Evolutionary conservation across 2,113 vertebrate genomes (phyloP).

Genomic region (Marmota flaviventris): DNA sequence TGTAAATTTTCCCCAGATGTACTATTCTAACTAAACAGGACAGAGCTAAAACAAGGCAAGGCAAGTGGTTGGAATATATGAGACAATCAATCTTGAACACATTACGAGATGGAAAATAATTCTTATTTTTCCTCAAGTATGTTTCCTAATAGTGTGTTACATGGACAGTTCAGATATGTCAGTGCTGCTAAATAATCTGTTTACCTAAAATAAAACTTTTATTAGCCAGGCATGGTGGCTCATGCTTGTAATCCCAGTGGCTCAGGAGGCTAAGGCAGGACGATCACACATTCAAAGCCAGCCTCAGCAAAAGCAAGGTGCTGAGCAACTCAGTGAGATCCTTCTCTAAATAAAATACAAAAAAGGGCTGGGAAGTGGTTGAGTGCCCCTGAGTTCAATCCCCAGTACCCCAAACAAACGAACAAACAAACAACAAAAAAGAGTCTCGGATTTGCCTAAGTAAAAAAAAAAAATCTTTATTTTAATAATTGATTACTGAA

Average conservation of each 20-base stretch:
- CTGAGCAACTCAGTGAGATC: no score
- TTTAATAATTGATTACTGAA: slow-evolving; percentile 14
- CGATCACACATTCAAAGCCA: no score
- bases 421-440: neutral
- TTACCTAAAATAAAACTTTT: slow-evolving; percentile 1
- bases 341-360: no score
- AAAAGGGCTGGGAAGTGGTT: no score
- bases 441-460: neutral
- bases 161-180: neutral
- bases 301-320: no score
- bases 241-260: no score
- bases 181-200: slow-evolving; percentile 5
- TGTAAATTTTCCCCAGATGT: neutral
- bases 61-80: neutral
- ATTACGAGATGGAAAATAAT: slow-evolving; percentile 22
- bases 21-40: neutral
- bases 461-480: neutral
- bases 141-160: neutral
- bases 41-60: slow-evolving; percentile 46
- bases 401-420: no score
- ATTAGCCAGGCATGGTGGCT: neutral
- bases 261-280: no score
- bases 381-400: no score
- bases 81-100: neutral
- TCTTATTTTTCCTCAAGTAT: slow-evolving; percentile 14